Evolutionary conservation across 2,797 vertebrate genomes (phyloP), one percentile per base, ranked within the genome.

Genomic region (Garrulus glandarius): DNA sequence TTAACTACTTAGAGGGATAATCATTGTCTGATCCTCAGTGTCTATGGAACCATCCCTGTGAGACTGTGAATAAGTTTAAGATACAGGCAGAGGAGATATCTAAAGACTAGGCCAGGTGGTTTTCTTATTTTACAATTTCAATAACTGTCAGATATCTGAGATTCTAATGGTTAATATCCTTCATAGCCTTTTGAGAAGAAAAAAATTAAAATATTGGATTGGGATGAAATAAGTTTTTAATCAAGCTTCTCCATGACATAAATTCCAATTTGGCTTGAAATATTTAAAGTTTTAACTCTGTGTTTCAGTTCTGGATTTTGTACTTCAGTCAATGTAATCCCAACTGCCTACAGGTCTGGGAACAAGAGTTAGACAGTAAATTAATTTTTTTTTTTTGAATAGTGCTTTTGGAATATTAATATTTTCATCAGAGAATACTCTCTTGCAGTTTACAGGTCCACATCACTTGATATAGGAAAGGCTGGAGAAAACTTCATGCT

Each of bases 301-400:
- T 57, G 5, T 50, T 88, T 68, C 6, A 2, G 4, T 46, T 88
- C 29, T 43, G 30, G 26, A 30, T 57, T 68, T 90, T 68, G 13
- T 64, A 29, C 5, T 11, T 53, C 34, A 11, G 15, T 22, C 27
- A 29, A 3, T 21, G 14, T 10, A 75, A 47, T 79, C 23, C 11
- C 3, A 47, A 30, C 13, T 39, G 44, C 4, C 3, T 67, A n/a
- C 27, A 23, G 7, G 6, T 41, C 21, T 46, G 7, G 8, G 1
- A 36, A 5, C 4, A 22, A 36, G 15, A 84, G 7, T 27, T 23
- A 22, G 22, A 5, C 3, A 0, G 3, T 15, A 36, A 61, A 15
- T 0, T 14, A 50, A 7, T 15, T 41, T 41, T 41, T 16, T 41
- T 2, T 14, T 41, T 34, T 67, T 47, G 3, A 13, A 17, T 5